Percentiles rank a stretch among this genome's conserved stretches.
These are phyloP conservation scores for Tachycineta bicolor DNA, from an alignment of 2,113 vertebrate species.

Conservation along the genomic window DNA sequence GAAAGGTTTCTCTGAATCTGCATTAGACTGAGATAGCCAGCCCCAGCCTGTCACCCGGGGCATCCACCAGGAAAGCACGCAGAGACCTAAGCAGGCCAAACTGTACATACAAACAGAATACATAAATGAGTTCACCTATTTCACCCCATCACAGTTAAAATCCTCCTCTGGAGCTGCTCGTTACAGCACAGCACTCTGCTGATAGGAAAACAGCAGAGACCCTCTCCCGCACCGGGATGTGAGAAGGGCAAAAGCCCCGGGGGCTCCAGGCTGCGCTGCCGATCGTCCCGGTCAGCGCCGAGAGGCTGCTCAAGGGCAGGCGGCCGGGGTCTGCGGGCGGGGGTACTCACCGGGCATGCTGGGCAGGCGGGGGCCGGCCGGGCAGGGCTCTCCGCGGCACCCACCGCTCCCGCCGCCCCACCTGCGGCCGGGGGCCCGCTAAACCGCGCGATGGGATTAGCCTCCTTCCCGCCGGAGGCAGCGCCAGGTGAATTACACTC, in stretches of 20 bases:
- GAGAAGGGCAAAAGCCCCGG: neutral
- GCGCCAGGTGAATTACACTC: neutral
- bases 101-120: neutral
- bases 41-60: neutral
- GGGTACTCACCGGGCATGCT: conserved; percentile 55
- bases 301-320: accelerated
- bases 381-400: neutral
- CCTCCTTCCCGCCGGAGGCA: neutral
- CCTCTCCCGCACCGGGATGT: accelerated
- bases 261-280: neutral
- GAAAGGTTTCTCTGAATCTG: neutral
- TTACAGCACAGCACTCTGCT: neutral
- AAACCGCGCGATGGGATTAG: neutral
- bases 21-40: accelerated
- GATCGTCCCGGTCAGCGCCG: accelerated
- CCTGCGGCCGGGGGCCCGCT: neutral
- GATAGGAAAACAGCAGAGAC: too few species aligned
- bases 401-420: neutral
- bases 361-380: neutral
- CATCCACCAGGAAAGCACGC: accelerated
- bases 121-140: neutral
- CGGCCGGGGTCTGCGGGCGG: accelerated
- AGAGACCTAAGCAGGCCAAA: neutral
- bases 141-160: neutral
- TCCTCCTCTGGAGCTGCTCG: neutral